These are phyloP conservation scores for Vipera ursinii DNA, from an alignment of 2,797 vertebrate species.

Conservation along the genomic window DNA sequence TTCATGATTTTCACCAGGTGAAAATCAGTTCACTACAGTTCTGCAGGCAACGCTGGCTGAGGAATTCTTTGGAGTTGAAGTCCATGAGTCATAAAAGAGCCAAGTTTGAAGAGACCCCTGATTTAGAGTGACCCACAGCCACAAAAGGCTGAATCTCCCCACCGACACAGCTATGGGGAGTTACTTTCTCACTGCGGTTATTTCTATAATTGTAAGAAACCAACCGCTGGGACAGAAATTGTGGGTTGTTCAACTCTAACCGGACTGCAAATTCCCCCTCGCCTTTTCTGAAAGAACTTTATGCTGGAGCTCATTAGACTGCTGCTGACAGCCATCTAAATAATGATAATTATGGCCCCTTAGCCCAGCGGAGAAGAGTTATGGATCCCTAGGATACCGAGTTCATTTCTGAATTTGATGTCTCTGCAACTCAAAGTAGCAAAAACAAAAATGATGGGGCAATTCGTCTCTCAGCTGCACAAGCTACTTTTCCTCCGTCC, in stretches of 20 bases:
- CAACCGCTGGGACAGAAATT: not conserved
- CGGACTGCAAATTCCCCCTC: not conserved
- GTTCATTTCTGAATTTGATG: not conserved
- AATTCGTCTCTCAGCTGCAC: no score
- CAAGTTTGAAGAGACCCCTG: not conserved
- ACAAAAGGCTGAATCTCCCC: not conserved
- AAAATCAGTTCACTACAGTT: not conserved
- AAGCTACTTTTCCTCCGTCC: not conserved
- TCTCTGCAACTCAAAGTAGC: not conserved
- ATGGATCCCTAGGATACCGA: not conserved
- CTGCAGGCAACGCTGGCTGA: not conserved
- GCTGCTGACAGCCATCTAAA: not conserved
- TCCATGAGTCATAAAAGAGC: no score
- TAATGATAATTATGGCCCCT: not conserved
- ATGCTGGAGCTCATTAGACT: not conserved
- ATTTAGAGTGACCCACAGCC: not conserved
- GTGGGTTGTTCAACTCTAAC: not conserved
- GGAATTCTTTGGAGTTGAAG: no score
- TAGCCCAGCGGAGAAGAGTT: not conserved
- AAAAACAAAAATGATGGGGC: not conserved
- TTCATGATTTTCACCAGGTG: not conserved
- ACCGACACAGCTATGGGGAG: not conserved
- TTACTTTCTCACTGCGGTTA: no score
- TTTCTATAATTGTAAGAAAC: not conserved
- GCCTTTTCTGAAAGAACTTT: not conserved